These are phyloP conservation scores for Noctilio leporinus DNA, from an alignment of 2,113 vertebrate genomes.

Conservation along the genomic window DNA sequence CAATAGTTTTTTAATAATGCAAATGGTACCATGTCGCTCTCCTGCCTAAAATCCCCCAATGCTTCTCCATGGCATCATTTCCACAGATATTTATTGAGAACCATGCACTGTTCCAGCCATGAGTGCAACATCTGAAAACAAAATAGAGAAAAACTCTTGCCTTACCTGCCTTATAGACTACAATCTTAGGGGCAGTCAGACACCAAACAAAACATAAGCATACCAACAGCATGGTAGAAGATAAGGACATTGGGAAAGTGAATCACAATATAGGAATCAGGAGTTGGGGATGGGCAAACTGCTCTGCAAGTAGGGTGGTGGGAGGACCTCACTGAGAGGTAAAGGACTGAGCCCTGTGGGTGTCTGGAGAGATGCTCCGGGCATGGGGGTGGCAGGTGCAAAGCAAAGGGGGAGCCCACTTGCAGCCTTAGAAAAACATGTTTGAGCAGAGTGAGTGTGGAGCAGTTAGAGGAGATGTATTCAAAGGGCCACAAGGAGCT, in stretches of 20 bases:
- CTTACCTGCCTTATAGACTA: accelerated
- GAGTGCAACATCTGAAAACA: neutral
- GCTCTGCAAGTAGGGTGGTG: neutral
- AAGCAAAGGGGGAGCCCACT: neutral
- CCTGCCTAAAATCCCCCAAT: neutral
- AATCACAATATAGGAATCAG: accelerated
- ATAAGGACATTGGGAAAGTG: accelerated
- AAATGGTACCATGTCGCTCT: neutral
- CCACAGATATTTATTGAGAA: neutral
- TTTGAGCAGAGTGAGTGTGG: accelerated
- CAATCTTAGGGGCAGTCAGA: neutral
- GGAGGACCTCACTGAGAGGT: neutral
- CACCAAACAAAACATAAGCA: accelerated
- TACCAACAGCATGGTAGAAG: no score
- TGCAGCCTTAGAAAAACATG: neutral
- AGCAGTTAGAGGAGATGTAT: neutral
- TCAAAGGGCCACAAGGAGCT: neutral
- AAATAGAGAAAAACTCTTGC: neutral
- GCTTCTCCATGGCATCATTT: neutral
- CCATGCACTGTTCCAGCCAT: accelerated
- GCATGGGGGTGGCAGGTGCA: neutral
- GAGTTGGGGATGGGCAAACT: neutral
- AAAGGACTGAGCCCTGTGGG: neutral
- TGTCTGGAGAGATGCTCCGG: neutral
- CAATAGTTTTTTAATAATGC: neutral